Percentiles rank a stretch among this genome's conserved stretches.
These are phyloP conservation scores for Sebastes kiyomatsui DNA, from an alignment of 2,797 vertebrate species.

Conservation along the genomic window DNA sequence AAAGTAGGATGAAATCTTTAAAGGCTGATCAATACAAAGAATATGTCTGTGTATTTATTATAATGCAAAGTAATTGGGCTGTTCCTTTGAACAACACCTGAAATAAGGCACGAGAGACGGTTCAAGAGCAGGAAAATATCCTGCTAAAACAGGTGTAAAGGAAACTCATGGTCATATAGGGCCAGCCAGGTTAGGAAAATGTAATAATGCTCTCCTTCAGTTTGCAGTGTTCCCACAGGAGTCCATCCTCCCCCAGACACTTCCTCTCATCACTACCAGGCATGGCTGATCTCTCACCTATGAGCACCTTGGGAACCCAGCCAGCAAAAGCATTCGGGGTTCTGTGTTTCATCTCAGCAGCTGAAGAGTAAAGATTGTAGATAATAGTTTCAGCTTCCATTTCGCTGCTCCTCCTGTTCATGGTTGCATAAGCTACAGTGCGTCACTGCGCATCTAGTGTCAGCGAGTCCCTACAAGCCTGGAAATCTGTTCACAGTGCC, in stretches of 20 bases:
- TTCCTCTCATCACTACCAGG: slow-evolving; percentile 47
- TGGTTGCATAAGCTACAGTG: slow-evolving; percentile 49
- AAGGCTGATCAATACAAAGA: background rate
- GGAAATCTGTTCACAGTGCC: slow-evolving; percentile 62
- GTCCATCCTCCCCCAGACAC: slow-evolving; percentile 46
- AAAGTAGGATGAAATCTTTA: background rate
- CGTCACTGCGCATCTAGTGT: slow-evolving; percentile 38
- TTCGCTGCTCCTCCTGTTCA: slow-evolving; percentile 35
- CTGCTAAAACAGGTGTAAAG: slow-evolving; percentile 37
- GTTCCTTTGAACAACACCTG: background rate
- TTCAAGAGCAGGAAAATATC: background rate
- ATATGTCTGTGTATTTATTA: background rate
- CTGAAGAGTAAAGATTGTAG: slow-evolving; percentile 60
- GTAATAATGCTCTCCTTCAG: slow-evolving; percentile 54
- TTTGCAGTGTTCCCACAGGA: slow-evolving; percentile 52
- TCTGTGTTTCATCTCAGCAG: slow-evolving; percentile 64
- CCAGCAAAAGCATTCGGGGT: slow-evolving; percentile 25
- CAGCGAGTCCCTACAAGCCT: slow-evolving; percentile 42
- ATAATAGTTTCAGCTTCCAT: slow-evolving; percentile 64
- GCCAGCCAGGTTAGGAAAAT: slow-evolving; percentile 45
- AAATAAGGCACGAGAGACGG: background rate
- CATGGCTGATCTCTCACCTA: slow-evolving; percentile 61
- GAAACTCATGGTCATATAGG: slow-evolving; percentile 37
- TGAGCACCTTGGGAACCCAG: slow-evolving; percentile 50
- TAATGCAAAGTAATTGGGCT: background rate